Evolutionary conservation across 1,140 invertebrate species (phyloP), one percentile per base, ranked within the genome.

Genomic region (Stegodyphus dumicola): DNA sequence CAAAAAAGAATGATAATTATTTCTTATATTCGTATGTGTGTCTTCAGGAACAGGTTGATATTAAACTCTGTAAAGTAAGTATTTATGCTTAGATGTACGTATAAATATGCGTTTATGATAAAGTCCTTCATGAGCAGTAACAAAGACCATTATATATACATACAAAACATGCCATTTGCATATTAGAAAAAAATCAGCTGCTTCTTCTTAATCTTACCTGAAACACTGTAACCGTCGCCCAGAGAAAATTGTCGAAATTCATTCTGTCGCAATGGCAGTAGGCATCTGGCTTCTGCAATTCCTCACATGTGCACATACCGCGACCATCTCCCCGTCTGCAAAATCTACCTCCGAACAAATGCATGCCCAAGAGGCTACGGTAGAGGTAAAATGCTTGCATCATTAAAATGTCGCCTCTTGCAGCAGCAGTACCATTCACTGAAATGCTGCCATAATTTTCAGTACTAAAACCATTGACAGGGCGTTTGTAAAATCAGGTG

Each of bases 341-440:
- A 96, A 98, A 98, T 94, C 97, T 98, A 95, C 97, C 97, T 92
- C 96, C 97, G 94, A 99, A 99, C 92, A 98, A 95, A 93, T 97
- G 96, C 96, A 98, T 98, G 92, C 97, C 97, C 93, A 97, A 95
- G 92, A 97, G 97, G 94, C 96, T 97, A 95, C 91, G 11, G 65
- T 67, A 17, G 65, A 67, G 65, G 65, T n/a, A 67, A 67, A 67
- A 60, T 60, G 56, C 56, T 10, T 60, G 15, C 15, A 60, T 60
- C 56, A 60, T 60, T 60, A 60, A 10, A 15, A 60, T 10, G 56
- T 33, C 56, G 9, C 56, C 56, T 9, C 15, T 60, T 60, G 15
- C 15, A 5, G 56, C 56, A 15, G 56, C 56, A 10, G 56, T 15
- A 15, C 56, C 15, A 33, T 33, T 33, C 33, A 33, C 33, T 33